phyloP scores from a whole-genome alignment of 1,140 invertebrate species.

The Protaetia brevitarsis region DNA sequence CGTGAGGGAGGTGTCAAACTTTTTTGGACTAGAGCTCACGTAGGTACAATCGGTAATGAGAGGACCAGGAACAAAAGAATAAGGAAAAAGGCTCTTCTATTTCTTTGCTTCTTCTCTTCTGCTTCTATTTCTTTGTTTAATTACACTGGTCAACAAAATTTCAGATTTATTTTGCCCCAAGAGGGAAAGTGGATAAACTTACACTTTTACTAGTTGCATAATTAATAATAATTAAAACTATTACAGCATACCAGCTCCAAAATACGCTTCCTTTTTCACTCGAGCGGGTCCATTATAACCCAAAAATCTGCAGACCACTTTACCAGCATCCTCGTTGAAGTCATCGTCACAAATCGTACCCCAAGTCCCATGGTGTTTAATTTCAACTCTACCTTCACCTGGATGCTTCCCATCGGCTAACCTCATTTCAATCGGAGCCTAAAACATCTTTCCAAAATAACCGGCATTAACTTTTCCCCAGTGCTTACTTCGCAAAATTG shows the following conservation, averaged over 20 bases:
- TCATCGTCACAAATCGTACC: slow-evolving; percentile 78
- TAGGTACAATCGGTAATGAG: too few relatives aligned
- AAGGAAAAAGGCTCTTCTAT: too few relatives aligned
- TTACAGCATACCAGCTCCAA: slow-evolving; percentile 51
- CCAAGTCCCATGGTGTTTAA: slow-evolving; percentile 68
- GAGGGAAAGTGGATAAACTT: too few relatives aligned
- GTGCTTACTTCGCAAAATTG: slow-evolving; percentile 58
- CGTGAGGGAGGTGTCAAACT: too few relatives aligned
- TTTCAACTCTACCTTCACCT: slow-evolving; percentile 66
- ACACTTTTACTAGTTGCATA: too few relatives aligned
- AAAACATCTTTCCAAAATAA: slow-evolving; percentile 18
- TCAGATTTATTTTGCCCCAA: too few relatives aligned
- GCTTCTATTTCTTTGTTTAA: too few relatives aligned
- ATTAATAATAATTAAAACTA: too few relatives aligned
- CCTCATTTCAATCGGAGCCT: slow-evolving; percentile 60
- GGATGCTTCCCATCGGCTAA: slow-evolving; percentile 57
- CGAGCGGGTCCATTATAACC: slow-evolving; percentile 59
- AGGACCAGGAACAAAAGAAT: too few relatives aligned
- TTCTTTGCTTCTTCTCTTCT: too few relatives aligned
- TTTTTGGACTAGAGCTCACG: too few relatives aligned
- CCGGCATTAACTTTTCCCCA: not conserved
- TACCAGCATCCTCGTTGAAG: slow-evolving; percentile 64
- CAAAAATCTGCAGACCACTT: slow-evolving; percentile 62
- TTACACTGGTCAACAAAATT: too few relatives aligned
- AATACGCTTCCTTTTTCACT: slow-evolving; percentile 53